Conservation (phyloP, 1,140 invertebrate genomes). For the Ceratina calcarata region DNA sequence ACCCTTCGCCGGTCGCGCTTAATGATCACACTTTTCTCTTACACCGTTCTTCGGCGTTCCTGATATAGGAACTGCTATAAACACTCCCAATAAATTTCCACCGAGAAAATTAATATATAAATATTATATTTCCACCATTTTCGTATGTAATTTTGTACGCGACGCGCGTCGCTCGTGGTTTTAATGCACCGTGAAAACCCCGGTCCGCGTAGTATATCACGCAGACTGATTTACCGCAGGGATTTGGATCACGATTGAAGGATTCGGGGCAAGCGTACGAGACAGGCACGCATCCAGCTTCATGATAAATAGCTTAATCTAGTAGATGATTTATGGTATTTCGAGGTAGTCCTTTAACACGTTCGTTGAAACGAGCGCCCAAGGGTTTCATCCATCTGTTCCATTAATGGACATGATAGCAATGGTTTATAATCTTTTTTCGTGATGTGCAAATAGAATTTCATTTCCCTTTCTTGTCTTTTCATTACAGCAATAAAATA, state of each 20-base stretch:
- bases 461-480: background rate
- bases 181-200: background rate
- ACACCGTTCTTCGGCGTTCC: background rate
- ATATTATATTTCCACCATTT: too few relatives aligned
- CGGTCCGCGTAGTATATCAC: background rate
- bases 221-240: background rate
- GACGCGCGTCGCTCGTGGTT: background rate
- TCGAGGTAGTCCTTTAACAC: constrained; percentile 7
- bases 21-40: constrained; percentile 5
- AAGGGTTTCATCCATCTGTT: constrained; percentile 5
- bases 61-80: background rate
- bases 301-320: constrained; percentile 37
- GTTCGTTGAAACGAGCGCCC: constrained; percentile 10
- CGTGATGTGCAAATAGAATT: background rate
- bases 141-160: background rate
- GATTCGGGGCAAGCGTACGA: constrained; percentile 7
- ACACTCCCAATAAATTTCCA: background rate
- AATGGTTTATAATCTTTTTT: background rate
- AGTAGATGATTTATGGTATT: constrained; percentile 34
- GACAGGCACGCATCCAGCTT: constrained; percentile 5
- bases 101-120: too few relatives aligned
- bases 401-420: constrained; percentile 2
- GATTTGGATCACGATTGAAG: constrained; percentile 23
- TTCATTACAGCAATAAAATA: too few relatives aligned
- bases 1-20: constrained; percentile 27